phyloP scores from a whole-genome alignment of 1,140 invertebrate species.

The Sarcophaga bullata region DNA sequence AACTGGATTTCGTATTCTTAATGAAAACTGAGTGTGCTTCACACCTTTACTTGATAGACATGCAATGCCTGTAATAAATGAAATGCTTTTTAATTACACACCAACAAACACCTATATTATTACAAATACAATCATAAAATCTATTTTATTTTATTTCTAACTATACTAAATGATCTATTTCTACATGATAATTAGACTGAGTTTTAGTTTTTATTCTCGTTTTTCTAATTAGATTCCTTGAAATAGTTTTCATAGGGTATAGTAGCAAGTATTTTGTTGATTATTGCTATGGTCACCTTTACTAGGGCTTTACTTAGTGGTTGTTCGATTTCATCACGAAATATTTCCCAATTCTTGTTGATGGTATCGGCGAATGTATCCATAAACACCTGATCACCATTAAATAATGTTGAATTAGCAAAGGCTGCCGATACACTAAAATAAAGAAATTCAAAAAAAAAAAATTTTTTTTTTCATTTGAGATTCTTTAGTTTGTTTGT shows the following conservation, averaged over 20 bases:
- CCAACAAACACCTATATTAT: too few species aligned
- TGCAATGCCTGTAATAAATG: too few species aligned
- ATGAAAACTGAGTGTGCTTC: too few species aligned
- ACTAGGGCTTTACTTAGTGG: not conserved
- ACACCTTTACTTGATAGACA: too few species aligned
- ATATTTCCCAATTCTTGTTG: constrained; percentile 9
- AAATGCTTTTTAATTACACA: too few species aligned
- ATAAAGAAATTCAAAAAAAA: not conserved
- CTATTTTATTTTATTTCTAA: too few species aligned
- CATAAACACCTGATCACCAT: constrained; percentile 10
- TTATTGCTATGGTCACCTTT: not conserved
- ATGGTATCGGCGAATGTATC: constrained; percentile 18
- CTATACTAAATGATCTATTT: too few species aligned
- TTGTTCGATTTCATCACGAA: constrained; percentile 17
- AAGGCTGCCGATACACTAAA: not conserved
- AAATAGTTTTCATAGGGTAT: constrained; percentile 13
- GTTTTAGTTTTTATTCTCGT: too few species aligned
- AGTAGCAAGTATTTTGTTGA: not conserved
- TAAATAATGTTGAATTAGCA: constrained; percentile 8
- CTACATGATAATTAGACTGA: not conserved
- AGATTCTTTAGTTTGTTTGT: not conserved
- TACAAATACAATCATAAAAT: too few species aligned
- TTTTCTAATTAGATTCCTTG: not conserved
- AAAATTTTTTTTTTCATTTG: not conserved
- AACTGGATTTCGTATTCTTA: too few species aligned